Percentiles rank a stretch among this genome's conserved stretches.
Evolutionary conservation across 2,797 vertebrate genomes (phyloP).

Genomic region (Lacerta agilis): DNA sequence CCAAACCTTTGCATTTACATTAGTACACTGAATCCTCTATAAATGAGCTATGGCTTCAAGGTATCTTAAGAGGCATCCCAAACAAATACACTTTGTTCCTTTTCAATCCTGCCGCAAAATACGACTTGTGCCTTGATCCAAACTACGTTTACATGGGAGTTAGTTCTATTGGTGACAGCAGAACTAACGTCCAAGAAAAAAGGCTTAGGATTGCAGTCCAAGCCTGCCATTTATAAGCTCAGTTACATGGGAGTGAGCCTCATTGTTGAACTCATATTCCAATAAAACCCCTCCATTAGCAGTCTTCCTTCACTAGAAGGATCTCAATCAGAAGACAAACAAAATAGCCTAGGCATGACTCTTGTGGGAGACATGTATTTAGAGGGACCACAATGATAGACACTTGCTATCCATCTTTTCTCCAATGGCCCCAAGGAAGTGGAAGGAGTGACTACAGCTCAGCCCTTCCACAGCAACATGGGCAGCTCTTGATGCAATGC

Average conservation of each 20-base stretch:
- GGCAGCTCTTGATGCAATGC: not conserved
- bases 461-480: not conserved
- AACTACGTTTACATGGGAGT: not conserved
- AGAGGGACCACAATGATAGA: not conserved
- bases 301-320: too few relatives aligned
- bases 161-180: too few relatives aligned
- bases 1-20: not conserved
- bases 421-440: not conserved
- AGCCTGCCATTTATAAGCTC: not conserved
- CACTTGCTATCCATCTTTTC: not conserved
- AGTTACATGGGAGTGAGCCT: not conserved
- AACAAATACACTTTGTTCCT: not conserved
- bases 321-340: too few relatives aligned
- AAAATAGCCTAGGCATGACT: not conserved
- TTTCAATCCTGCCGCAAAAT: not conserved
- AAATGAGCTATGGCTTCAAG: not conserved
- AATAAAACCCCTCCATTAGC: too few relatives aligned
- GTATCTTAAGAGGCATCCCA: not conserved
- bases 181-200: too few relatives aligned
- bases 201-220: not conserved
- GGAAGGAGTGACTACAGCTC: not conserved
- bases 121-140: not conserved
- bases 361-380: not conserved
- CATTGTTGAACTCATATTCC: not conserved
- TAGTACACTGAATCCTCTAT: not conserved